Percentiles rank a stretch among this genome's conserved stretches.
Evolutionary conservation across 2,113 vertebrate species (phyloP).

Genomic region (Ondatra zibethicus): DNA sequence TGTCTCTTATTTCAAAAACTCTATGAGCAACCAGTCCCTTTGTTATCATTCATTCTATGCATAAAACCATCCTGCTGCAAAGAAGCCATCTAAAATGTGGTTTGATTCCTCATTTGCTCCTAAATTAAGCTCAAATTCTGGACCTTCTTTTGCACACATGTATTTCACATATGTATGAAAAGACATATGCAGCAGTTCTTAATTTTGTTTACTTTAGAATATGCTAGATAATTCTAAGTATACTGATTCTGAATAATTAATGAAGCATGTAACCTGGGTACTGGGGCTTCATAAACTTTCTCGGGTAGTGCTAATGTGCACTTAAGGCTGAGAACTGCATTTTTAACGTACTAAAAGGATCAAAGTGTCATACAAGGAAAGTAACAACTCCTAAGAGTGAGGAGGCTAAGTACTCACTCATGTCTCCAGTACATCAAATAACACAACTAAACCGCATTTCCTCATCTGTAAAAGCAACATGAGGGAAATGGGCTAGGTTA

Average conservation of each 20-base stretch:
- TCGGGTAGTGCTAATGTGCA: background rate
- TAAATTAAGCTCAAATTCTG: background rate
- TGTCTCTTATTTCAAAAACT: background rate
- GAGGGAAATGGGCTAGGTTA: background rate
- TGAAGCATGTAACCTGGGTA: background rate
- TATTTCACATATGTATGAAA: background rate
- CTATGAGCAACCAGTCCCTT: background rate
- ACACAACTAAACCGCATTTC: background rate
- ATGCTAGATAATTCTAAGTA: background rate
- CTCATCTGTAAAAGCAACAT: background rate
- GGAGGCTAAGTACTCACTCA: background rate
- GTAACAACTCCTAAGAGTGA: constrained; percentile 1
- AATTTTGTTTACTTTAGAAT: background rate
- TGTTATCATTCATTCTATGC: background rate
- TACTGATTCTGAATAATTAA: background rate
- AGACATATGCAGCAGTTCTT: background rate
- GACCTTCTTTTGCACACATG: background rate
- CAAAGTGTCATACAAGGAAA: background rate
- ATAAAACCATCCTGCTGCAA: background rate
- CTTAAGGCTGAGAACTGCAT: background rate
- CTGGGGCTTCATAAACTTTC: background rate
- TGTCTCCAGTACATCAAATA: background rate
- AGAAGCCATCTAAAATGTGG: background rate
- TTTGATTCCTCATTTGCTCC: background rate
- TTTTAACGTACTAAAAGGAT: background rate